Percentiles rank a stretch among this genome's conserved stretches.
Evolutionary conservation across 2,888 invertebrate species (phyloP).

Genomic region (Marasmarcha lunaedactyla): DNA sequence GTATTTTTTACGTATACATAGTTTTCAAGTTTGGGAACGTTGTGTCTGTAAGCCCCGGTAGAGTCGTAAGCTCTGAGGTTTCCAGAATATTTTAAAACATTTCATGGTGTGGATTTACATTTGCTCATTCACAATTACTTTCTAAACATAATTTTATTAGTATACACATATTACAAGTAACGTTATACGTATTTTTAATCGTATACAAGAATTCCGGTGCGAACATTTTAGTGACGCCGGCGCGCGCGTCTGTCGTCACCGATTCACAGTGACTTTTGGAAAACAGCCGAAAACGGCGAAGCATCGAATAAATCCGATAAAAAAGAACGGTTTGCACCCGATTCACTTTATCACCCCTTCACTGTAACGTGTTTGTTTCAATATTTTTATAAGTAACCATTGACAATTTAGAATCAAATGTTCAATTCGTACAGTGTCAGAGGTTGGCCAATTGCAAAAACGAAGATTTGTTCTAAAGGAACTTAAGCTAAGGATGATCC

Average conservation of each 20-base stretch:
- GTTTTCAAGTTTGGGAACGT: too few relatives aligned
- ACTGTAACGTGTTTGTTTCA: slow-evolving; percentile 46
- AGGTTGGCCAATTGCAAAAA: slow-evolving; percentile 72
- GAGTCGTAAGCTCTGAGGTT: too few relatives aligned
- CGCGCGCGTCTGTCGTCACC: slow-evolving; percentile 30
- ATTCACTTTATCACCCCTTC: slow-evolving; percentile 49
- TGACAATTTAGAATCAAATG: slow-evolving; percentile 34
- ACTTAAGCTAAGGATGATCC: slow-evolving; percentile 49
- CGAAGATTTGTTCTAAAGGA: slow-evolving; percentile 68
- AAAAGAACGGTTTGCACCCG: slow-evolving; percentile 39
- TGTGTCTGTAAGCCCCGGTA: too few relatives aligned
- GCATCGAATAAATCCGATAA: slow-evolving; percentile 7
- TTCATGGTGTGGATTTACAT: slow-evolving; percentile 28
- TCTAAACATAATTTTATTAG: slow-evolving; percentile 50
- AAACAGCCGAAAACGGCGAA: slow-evolving; percentile 22
- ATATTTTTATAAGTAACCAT: slow-evolving; percentile 19
- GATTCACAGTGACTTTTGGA: slow-evolving; percentile 24
- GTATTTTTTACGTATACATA: slow-evolving; percentile 68
- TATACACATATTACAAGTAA: slow-evolving; percentile 69
- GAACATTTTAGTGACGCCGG: slow-evolving; percentile 53
- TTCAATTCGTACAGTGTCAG: slow-evolving; percentile 61
- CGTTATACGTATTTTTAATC: slow-evolving; percentile 67
- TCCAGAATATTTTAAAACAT: too few relatives aligned
- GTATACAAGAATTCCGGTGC: slow-evolving; percentile 68
- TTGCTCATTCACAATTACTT: slow-evolving; percentile 27